Conservation (phyloP, 2,113 vertebrate genomes). For the Istiophorus platypterus region DNA sequence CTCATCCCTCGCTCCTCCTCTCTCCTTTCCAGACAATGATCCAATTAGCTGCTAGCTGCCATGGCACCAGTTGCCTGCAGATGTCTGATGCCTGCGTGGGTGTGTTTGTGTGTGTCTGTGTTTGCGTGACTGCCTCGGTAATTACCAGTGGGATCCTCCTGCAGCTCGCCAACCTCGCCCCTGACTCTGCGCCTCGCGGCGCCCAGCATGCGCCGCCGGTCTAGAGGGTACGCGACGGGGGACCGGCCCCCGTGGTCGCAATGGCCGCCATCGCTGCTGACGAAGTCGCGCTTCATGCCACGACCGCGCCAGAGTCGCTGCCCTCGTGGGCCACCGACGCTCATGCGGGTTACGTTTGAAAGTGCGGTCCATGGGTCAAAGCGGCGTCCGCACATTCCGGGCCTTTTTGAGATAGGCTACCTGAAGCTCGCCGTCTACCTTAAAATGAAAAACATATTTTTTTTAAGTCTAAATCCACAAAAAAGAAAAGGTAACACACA, state of each 20-base stretch:
- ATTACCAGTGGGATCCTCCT: slow-evolving; percentile 63
- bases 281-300: too few species aligned
- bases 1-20: slow-evolving; percentile 72
- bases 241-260: too few species aligned
- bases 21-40: slow-evolving; percentile 81
- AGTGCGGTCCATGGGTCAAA: neutral
- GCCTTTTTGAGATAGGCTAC: neutral
- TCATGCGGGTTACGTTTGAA: neutral
- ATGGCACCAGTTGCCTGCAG: slow-evolving; percentile 79
- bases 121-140: slow-evolving; percentile 51
- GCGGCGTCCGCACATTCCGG: neutral
- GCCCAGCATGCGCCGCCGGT: slow-evolving; percentile 32
- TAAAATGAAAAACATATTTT: neutral
- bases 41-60: slow-evolving; percentile 83
- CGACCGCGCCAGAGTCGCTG: too few species aligned
- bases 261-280: too few species aligned
- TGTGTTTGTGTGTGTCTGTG: slow-evolving; percentile 36
- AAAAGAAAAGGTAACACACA: neutral
- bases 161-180: slow-evolving; percentile 65
- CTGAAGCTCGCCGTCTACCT: neutral
- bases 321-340: too few species aligned
- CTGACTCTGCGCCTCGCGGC: slow-evolving; percentile 46
- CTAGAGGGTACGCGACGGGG: slow-evolving; percentile 45
- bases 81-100: slow-evolving; percentile 57
- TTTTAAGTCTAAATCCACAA: neutral